Conservation (phyloP, 2,888 invertebrate species). For the Strigamia maritima region DNA sequence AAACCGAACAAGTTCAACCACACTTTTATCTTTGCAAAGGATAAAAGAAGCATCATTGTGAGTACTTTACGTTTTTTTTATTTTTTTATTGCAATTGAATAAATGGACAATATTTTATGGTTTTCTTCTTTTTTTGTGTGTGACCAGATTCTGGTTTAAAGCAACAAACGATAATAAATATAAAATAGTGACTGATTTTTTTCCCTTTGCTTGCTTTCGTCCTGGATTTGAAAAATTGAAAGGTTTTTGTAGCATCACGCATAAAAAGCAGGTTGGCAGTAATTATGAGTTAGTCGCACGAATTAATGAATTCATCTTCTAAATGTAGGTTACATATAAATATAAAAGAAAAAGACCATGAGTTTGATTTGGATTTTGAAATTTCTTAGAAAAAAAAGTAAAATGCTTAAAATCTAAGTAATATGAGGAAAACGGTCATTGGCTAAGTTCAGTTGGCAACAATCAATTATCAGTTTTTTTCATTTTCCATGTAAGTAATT, state of each 20-base stretch:
- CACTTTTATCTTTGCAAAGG: slow-evolving; percentile 34
- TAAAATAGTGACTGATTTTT: slow-evolving; percentile 25
- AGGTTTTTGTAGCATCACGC: slow-evolving; percentile 22
- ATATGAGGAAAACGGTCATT: no score
- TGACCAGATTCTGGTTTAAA: neutral
- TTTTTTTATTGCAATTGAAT: neutral
- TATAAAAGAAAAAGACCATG: slow-evolving; percentile 14
- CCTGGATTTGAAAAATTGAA: slow-evolving; percentile 34
- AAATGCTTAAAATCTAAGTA: neutral
- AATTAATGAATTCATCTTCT: slow-evolving; percentile 21
- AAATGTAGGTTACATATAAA: slow-evolving; percentile 23
- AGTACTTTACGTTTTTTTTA: neutral
- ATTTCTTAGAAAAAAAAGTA: neutral
- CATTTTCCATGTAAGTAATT: neutral
- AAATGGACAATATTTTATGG: neutral
- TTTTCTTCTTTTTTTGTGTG: neutral
- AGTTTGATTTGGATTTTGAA: slow-evolving; percentile 6
- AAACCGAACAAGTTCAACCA: slow-evolving; percentile 28
- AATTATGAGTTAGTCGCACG: slow-evolving; percentile 24
- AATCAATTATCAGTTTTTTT: no score
- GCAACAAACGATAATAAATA: slow-evolving; percentile 31
- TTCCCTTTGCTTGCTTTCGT: slow-evolving; percentile 7
- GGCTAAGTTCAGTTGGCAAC: no score
- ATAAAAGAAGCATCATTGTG: slow-evolving; percentile 31
- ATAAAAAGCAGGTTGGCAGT: slow-evolving; percentile 29